phyloP scores from a whole-genome alignment of 2,888 invertebrate species.

The Troglohyphantes excavatus region DNA sequence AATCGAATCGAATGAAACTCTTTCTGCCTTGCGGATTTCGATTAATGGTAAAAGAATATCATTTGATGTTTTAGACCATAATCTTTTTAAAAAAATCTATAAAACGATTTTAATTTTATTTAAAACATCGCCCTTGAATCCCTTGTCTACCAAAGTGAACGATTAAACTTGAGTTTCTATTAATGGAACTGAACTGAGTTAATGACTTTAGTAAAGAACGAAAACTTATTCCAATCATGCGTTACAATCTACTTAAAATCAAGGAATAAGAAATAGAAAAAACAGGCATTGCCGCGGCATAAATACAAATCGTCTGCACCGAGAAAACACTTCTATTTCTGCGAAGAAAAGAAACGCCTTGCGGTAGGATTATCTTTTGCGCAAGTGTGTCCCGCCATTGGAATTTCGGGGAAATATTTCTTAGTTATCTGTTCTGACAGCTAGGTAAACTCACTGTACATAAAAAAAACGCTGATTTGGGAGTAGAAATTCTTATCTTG shows the following conservation, averaged over 20 bases:
- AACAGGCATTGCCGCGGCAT: not conserved
- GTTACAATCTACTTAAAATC: not conserved
- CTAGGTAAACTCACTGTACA: constrained; percentile 24
- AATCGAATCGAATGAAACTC: too few relatives aligned
- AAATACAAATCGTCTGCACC: not conserved
- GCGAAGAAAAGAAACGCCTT: constrained; percentile 36
- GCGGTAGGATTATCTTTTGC: constrained; percentile 28
- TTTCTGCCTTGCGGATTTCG: too few relatives aligned
- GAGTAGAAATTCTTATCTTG: not conserved
- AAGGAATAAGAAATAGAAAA: not conserved
- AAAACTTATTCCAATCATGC: not conserved
- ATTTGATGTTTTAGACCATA: too few relatives aligned
- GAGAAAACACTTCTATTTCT: not conserved
- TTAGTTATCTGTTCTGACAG: constrained; percentile 47
- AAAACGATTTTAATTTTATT: too few relatives aligned
- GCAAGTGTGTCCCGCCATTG: constrained; percentile 14
- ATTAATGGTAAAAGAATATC: too few relatives aligned
- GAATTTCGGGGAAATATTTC: constrained; percentile 52
- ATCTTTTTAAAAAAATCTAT: too few relatives aligned
- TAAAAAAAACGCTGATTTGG: not conserved
- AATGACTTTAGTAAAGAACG: not conserved
- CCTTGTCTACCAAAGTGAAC: too few relatives aligned
- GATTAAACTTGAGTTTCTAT: too few relatives aligned
- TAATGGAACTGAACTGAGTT: too few relatives aligned
- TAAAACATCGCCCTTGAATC: too few relatives aligned